A percentile compares a stretch with the other conserved stretches of the same genome.
Evolutionary conservation across 1,140 invertebrate species (phyloP).

Genomic region (Pollicipes pollicipes): DNA sequence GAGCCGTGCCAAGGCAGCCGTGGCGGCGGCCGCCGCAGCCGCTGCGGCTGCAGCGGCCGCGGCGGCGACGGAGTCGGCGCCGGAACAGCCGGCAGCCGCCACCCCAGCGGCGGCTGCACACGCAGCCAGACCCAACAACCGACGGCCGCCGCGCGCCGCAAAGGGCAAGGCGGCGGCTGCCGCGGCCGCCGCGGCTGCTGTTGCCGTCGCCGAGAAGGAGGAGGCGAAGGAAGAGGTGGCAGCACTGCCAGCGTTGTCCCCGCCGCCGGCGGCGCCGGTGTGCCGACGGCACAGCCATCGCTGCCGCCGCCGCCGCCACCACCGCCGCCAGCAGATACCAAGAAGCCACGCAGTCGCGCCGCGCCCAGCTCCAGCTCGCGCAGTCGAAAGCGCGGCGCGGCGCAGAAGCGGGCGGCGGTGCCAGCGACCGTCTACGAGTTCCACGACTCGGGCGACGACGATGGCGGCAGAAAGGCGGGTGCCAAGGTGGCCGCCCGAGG

Average conservation of each 20-base stretch:
- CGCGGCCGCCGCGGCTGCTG: not conserved
- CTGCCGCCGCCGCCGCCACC: not conserved
- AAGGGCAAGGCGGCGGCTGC: not conserved
- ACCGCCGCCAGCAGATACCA: not conserved
- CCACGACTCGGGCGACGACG: constrained; percentile 1
- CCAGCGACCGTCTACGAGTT: not conserved
- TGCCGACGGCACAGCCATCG: not conserved
- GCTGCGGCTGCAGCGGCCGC: not conserved
- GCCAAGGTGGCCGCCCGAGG: not conserved
- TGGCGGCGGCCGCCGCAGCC: not conserved
- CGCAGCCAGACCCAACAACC: too few relatives aligned
- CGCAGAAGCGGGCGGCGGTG: not conserved
- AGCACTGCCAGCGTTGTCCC: not conserved
- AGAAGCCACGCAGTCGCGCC: not conserved
- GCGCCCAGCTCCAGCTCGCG: not conserved
- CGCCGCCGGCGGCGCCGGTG: not conserved
- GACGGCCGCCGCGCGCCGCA: too few relatives aligned
- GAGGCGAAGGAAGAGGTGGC: not conserved
- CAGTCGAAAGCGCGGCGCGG: not conserved
- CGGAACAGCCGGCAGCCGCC: too few relatives aligned
- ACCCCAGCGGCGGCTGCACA: too few relatives aligned
- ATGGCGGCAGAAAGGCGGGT: not conserved
- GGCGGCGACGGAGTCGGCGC: not conserved
- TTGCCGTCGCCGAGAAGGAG: not conserved
- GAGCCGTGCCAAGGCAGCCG: not conserved